Percentiles rank a stretch among this genome's conserved stretches.
phyloP scores from a whole-genome alignment of 64 coral and sea anemone species.

The Montipora capricornis region DNA sequence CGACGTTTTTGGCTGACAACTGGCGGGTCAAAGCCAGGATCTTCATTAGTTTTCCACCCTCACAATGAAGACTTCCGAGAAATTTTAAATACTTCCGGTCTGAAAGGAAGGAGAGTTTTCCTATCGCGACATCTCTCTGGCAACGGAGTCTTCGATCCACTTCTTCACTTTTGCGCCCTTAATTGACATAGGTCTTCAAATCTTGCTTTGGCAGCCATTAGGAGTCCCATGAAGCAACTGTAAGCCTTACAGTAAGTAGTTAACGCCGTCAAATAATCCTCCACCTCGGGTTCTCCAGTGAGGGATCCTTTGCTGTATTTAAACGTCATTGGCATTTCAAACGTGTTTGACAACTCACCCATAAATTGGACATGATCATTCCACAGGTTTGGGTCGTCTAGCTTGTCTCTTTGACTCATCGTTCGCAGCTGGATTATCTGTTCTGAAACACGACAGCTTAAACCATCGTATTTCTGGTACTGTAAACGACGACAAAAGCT shows the following conservation, averaged over 20 bases:
- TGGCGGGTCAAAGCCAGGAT: conserved; percentile 24
- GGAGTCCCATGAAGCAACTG: conserved; percentile 49
- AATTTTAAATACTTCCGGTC: conserved; percentile 36
- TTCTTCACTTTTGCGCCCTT: neutral
- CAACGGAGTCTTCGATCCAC: conserved; percentile 15
- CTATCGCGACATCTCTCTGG: neutral
- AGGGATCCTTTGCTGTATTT: conserved; percentile 6
- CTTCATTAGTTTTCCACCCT: conserved; percentile 52
- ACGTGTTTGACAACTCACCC: conserved; percentile 15
- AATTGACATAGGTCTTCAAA: neutral
- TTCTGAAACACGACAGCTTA: conserved; percentile 2
- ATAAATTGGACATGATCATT: conserved; percentile 34
- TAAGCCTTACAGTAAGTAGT: conserved; percentile 30
- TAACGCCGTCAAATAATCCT: conserved; percentile 52
- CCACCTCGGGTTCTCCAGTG: conserved; percentile 24
- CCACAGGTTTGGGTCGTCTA: conserved; percentile 39
- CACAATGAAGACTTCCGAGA: conserved; percentile 15
- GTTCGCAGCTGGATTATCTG: neutral
- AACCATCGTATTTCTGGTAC: conserved; percentile 16
- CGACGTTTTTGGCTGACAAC: neutral
- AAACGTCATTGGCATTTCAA: conserved; percentile 39
- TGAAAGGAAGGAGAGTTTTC: conserved; percentile 32
- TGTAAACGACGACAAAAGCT: conserved; percentile 10
- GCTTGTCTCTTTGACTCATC: conserved; percentile 17
- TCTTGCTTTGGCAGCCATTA: neutral